Conservation (phyloP, 2,797 vertebrate genomes). For the Cheracebus regulus region DNA sequence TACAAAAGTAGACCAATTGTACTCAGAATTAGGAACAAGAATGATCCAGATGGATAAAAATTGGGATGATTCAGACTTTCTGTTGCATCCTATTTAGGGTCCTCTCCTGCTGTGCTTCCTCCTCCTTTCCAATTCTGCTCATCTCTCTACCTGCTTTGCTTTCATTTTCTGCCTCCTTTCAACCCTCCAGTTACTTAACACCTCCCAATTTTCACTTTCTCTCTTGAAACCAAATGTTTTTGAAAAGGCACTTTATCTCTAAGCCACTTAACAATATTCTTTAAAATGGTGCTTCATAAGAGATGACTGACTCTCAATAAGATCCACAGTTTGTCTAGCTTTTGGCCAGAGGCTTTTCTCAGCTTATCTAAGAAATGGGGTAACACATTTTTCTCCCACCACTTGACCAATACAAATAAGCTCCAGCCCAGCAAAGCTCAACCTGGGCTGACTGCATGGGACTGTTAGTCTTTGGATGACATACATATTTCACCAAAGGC, state of each 20-base stretch:
- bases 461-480: neutral
- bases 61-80: neutral
- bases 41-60: neutral
- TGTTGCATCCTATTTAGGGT: neutral
- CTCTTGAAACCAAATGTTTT: slow-evolving; percentile 9
- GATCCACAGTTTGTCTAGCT: neutral
- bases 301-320: slow-evolving; percentile 1
- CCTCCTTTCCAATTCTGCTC: neutral
- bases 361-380: neutral
- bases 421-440: neutral
- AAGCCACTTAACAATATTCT: slow-evolving; percentile 42
- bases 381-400: neutral
- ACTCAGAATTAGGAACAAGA: neutral
- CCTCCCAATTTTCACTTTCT: neutral
- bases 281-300: slow-evolving; percentile 45
- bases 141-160: neutral
- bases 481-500: neutral
- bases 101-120: neutral
- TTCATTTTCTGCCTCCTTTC: neutral
- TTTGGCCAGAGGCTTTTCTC: neutral
- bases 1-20: neutral
- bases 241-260: neutral
- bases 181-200: neutral
- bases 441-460: neutral
- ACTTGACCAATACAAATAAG: neutral